Conservation (phyloP, 2,797 vertebrate genomes). For the Hylomyscus alleni region DNA sequence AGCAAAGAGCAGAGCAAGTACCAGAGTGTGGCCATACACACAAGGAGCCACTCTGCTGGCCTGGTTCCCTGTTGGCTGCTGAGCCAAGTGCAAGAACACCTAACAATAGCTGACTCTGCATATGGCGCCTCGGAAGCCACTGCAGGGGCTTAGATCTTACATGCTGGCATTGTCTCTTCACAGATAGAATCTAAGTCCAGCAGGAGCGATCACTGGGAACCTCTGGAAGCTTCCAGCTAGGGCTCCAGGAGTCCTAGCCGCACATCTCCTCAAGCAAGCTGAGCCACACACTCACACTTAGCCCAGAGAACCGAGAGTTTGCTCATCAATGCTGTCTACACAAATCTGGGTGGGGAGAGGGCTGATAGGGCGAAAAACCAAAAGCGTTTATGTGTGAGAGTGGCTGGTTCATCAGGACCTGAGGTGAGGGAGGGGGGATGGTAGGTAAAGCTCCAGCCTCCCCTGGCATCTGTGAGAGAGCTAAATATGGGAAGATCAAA, state of each 20-base stretch:
- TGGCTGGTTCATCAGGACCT: neutral
- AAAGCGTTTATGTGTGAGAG: neutral
- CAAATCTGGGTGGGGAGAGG: neutral
- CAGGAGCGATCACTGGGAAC: neutral
- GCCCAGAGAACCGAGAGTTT: neutral
- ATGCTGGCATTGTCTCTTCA: neutral
- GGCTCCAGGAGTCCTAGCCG: neutral
- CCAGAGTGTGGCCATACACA: neutral
- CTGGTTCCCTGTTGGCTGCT: neutral
- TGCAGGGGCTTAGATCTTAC: neutral
- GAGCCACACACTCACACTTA: neutral
- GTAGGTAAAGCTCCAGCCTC: slow-evolving; percentile 7
- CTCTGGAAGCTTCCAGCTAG: slow-evolving; percentile 23
- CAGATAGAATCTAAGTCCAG: neutral
- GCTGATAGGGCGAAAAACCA: neutral
- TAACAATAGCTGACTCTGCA: neutral
- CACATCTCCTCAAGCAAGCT: neutral
- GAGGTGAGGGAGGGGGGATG: neutral
- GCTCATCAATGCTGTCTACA: neutral
- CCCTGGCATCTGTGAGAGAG: slow-evolving; percentile 28
- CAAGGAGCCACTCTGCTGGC: neutral
- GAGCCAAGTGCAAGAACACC: slow-evolving; percentile 14
- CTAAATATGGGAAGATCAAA: slow-evolving; percentile 59
- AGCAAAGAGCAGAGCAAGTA: slow-evolving; percentile 62
- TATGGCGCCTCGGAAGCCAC: neutral